phyloP scores from a whole-genome alignment of 2,797 vertebrate species.

The Alectoris magna region DNA sequence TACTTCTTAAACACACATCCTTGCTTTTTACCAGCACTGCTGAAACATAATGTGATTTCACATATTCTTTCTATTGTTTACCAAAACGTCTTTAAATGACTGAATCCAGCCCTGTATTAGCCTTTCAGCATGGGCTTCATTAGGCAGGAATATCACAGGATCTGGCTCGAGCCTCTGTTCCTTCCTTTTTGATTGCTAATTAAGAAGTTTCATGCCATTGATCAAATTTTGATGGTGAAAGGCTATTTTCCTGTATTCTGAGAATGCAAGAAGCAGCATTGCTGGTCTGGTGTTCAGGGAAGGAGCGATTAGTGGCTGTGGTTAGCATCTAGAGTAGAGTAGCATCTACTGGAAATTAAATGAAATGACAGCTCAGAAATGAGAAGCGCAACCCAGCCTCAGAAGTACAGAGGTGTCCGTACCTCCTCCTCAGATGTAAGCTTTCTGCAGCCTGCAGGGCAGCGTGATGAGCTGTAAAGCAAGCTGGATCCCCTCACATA shows the following conservation, averaged over 20 bases:
- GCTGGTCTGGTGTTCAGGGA: neutral
- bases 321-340: neutral
- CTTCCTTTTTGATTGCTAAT: neutral
- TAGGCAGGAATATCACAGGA: neutral
- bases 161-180: neutral
- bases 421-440: neutral
- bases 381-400: neutral
- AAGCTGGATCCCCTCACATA: neutral
- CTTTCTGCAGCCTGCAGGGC: accelerated
- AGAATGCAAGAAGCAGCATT: neutral
- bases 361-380: slow-evolving; percentile 49
- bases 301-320: neutral
- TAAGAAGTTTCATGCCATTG: neutral
- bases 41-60: neutral
- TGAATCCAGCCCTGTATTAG: neutral
- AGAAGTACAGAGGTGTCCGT: neutral
- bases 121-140: neutral
- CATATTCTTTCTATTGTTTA: neutral
- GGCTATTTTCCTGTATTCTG: neutral
- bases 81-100: neutral
- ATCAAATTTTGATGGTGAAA: neutral
- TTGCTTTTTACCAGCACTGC: neutral
- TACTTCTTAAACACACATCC: neutral
- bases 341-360: slow-evolving; percentile 45
- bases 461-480: accelerated